These are phyloP conservation scores for Apodemus sylvaticus DNA, from an alignment of 2,113 vertebrate genomes.

Conservation along the genomic window DNA sequence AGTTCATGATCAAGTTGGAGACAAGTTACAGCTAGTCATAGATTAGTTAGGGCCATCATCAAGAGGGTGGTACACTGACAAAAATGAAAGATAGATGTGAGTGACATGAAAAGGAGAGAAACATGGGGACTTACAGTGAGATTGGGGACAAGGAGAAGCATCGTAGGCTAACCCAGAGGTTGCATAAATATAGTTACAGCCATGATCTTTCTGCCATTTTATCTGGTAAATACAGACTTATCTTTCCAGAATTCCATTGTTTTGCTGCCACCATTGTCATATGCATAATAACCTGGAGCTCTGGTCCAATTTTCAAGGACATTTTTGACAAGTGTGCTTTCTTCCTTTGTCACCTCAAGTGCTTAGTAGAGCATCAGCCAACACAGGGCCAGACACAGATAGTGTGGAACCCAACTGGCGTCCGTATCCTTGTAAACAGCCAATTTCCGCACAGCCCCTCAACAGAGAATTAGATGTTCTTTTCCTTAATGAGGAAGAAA, in stretches of 20 bases:
- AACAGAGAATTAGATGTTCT: not conserved
- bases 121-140: not conserved
- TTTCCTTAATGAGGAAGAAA: not conserved
- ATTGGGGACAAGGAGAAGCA: not conserved
- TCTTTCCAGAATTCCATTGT: not conserved
- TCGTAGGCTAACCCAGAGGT: not conserved
- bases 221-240: not conserved
- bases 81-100: not conserved
- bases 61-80: not conserved
- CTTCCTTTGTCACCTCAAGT: not conserved
- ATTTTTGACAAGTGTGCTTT: constrained; percentile 7
- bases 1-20: not conserved
- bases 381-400: not conserved
- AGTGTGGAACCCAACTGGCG: not conserved
- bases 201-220: not conserved
- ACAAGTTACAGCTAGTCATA: not conserved
- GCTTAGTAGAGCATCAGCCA: not conserved
- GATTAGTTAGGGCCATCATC: not conserved
- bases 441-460: not conserved
- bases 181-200: not conserved
- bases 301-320: not conserved
- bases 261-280: not conserved
- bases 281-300: not conserved
- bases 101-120: not conserved
- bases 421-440: not conserved